Conservation (phyloP, 35 echinoderm and acorn worm species). For the Ptychodera flava region DNA sequence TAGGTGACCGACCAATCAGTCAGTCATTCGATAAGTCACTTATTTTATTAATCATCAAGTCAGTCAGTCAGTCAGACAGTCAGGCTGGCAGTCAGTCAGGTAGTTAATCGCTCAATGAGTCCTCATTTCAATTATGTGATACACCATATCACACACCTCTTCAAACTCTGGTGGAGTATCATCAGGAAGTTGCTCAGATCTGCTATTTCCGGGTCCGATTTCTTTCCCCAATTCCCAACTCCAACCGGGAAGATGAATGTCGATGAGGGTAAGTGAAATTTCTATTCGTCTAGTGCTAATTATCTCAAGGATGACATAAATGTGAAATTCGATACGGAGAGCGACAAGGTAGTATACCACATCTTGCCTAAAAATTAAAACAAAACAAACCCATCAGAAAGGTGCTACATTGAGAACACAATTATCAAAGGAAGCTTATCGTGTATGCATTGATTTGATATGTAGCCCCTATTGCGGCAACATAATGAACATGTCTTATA, state of each 20-base stretch:
- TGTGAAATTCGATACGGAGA: background rate
- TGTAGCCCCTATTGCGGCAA: too few relatives aligned
- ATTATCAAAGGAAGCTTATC: too few relatives aligned
- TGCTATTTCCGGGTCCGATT: background rate
- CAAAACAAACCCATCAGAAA: too few relatives aligned
- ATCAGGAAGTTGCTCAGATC: background rate
- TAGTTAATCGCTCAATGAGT: background rate
- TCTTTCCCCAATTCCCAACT: background rate
- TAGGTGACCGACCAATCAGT: too few relatives aligned
- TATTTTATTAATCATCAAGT: too few relatives aligned
- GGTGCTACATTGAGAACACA: too few relatives aligned
- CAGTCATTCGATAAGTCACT: too few relatives aligned
- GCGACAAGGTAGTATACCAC: background rate
- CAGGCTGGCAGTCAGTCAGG: background rate
- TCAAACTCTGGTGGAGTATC: background rate
- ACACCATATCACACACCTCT: background rate
- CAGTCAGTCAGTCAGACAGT: too few relatives aligned
- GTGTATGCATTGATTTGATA: too few relatives aligned
- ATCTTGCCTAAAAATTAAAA: background rate
- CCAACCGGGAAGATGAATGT: background rate
- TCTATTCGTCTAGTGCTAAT: background rate
- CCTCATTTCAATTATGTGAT: background rate
- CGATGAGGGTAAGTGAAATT: background rate
- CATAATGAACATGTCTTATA: too few relatives aligned
- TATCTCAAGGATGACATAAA: background rate